phyloP scores from a whole-genome alignment of 2,113 vertebrate genomes.

The Albula glossodonta region DNA sequence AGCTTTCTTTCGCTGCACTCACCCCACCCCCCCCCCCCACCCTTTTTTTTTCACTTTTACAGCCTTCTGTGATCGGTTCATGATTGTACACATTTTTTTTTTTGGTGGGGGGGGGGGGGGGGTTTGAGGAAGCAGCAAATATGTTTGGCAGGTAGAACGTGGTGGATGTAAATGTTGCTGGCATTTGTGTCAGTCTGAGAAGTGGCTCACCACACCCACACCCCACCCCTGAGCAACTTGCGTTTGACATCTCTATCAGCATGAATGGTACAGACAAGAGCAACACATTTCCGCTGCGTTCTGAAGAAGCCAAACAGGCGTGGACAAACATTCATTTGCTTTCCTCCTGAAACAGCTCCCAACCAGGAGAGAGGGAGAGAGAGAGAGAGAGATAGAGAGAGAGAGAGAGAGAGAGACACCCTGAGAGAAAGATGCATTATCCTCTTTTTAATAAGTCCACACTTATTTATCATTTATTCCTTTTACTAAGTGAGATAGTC shows the following conservation, averaged over 20 bases:
- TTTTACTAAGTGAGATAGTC: no score
- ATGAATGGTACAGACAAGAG: conserved; percentile 33
- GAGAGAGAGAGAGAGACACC: not conserved
- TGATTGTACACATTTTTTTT: conserved; percentile 11
- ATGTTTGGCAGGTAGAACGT: conserved; percentile 24
- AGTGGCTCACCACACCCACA: conserved; percentile 28
- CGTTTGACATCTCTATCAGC: conserved; percentile 57
- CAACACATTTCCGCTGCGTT: conserved; percentile 25
- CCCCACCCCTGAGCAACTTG: not conserved
- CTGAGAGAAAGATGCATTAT: no score
- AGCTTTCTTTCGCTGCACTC: not conserved
- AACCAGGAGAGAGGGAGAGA: not conserved
- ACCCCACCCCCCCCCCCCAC: not conserved
- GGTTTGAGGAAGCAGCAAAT: conserved; percentile 18
- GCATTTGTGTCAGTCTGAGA: conserved; percentile 42
- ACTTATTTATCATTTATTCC: no score
- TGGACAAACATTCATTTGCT: conserved; percentile 24
- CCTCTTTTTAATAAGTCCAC: no score
- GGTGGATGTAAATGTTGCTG: conserved; percentile 23
- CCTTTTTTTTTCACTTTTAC: conserved; percentile 8
- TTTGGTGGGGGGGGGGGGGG: not conserved
- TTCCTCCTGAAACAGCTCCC: conserved; percentile 6
- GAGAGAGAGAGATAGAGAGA: not conserved
- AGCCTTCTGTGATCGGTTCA: not conserved
- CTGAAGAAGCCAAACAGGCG: conserved; percentile 21